Base-by-base conservation (phyloP, 2,797 vertebrate genomes). In the Bucorvus abyssinicus region DNA sequence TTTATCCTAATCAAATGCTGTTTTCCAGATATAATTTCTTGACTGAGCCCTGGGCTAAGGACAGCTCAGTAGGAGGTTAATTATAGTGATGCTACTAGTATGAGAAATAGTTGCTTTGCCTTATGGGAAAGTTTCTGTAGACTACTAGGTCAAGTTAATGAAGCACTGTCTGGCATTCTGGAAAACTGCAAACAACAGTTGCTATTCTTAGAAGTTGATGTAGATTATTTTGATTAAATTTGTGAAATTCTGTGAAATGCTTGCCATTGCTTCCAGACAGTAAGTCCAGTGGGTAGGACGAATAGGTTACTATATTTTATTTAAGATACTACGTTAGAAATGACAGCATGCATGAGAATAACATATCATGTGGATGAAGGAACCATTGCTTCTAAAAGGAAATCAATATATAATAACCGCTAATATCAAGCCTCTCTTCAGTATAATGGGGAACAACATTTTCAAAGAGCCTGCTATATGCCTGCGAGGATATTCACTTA, bases 1-100 rank as follows among this genome's bases (percentile, higher is more conserved):
- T 83, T 91, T 94, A 52, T 44, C 70, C 89, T 91, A 89, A 96
- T 96, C 52, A 94, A 92, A 44, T 95, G n/a, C 77, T 80, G 79
- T 77, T 87, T 93, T 94, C 74, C 57, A 87, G 93, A 86, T 87
- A 71, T 61, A 78, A 89, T 87, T 83, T 92, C 64, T 94, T 60
- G 59, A 56, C 30, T 83, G 77, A 81, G 90, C 70, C 38, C 45
- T 87, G 22, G 65, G 53, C 76, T 93, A 68, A 84, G 55, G 71
- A 84, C 7, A 67, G 47, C 64, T 93, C 65, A 80, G 63, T 76
- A 90, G 77, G 57, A 78, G 71, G 77, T 26, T 95, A 81, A 94
- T 96, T 78, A 83, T 61, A 87, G 40, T 60, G 34, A 64, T 87
- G 56, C 71, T 92, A 79, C 42, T 71, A 45, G 68, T n/a, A 44